A percentile compares a stretch with the other conserved stretches of the same genome.
These are phyloP conservation scores for Scleropages formosus DNA, from an alignment of 2,797 vertebrate species.

Conservation along the genomic window DNA sequence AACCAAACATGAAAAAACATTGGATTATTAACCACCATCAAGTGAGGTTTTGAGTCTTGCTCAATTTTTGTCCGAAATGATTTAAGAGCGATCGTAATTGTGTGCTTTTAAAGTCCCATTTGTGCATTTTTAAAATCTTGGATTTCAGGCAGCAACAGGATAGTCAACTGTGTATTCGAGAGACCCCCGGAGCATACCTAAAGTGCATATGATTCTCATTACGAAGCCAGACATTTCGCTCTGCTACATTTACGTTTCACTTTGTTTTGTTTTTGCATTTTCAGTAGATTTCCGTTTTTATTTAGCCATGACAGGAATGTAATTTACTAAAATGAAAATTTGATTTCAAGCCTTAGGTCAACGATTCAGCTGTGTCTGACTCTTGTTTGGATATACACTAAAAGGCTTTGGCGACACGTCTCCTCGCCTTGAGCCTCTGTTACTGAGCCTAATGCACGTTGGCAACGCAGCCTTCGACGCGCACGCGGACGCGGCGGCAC, in stretches of 20 bases:
- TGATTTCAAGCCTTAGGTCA: constrained; percentile 5
- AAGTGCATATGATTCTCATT: constrained; percentile 17
- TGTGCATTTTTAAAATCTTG: not conserved
- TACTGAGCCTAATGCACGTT: not conserved
- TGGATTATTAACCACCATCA: not conserved
- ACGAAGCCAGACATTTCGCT: not conserved
- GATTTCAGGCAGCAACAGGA: not conserved
- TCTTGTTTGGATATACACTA: constrained; percentile 3
- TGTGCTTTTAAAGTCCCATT: not conserved
- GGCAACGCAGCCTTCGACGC: not conserved
- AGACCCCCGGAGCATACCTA: not conserved
- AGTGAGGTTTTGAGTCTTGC: not conserved
- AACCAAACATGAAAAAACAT: not conserved
- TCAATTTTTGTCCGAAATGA: not conserved
- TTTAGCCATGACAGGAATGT: not conserved
- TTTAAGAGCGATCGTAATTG: not conserved
- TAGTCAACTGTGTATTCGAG: not conserved
- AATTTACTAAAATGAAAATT: constrained; percentile 7
- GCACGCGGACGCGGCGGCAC: not conserved
- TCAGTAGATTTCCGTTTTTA: not conserved
- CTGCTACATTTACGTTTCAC: not conserved
- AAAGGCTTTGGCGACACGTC: not conserved
- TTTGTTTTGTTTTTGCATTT: constrained; percentile 10
- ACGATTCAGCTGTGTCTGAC: not conserved
- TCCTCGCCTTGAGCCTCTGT: not conserved